These are phyloP conservation scores for Cossypha niveicapilla DNA, from an alignment of 2,797 vertebrate genomes.

Conservation along the genomic window DNA sequence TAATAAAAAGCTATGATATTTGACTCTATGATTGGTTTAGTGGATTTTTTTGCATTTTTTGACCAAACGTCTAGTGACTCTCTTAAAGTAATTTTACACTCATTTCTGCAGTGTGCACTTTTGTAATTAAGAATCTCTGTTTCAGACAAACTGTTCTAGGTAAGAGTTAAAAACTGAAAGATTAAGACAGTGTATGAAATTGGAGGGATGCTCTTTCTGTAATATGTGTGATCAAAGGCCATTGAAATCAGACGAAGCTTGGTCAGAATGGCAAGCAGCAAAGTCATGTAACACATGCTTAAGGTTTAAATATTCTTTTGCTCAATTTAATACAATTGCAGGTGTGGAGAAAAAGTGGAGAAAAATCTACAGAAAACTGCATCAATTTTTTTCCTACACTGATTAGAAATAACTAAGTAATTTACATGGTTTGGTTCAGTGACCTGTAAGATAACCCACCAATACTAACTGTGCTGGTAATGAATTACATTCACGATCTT, in stretches of 20 bases:
- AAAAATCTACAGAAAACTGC: not conserved
- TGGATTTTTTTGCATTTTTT: not conserved
- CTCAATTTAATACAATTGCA: not conserved
- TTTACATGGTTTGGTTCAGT: conserved; percentile 29
- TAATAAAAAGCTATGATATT: not conserved
- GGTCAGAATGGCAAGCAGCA: not conserved
- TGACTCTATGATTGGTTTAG: not conserved
- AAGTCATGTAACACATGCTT: not conserved
- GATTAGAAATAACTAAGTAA: not conserved
- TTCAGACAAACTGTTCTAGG: not conserved
- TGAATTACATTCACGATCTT: conserved; percentile 2
- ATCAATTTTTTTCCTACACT: not conserved
- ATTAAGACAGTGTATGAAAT: not conserved
- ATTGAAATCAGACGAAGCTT: not conserved
- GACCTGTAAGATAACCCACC: conserved; percentile 12
- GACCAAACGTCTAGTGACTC: not conserved
- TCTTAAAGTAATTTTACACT: not conserved
- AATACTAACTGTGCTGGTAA: not conserved
- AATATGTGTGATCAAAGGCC: not conserved
- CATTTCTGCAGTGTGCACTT: not conserved
- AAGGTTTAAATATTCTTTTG: not conserved
- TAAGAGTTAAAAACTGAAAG: not conserved
- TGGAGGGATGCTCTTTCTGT: not conserved
- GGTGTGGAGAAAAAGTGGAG: not conserved
- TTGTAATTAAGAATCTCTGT: not conserved